phyloP scores from a whole-genome alignment of 1,140 invertebrate species.

The Drosophila chauvacae region DNA sequence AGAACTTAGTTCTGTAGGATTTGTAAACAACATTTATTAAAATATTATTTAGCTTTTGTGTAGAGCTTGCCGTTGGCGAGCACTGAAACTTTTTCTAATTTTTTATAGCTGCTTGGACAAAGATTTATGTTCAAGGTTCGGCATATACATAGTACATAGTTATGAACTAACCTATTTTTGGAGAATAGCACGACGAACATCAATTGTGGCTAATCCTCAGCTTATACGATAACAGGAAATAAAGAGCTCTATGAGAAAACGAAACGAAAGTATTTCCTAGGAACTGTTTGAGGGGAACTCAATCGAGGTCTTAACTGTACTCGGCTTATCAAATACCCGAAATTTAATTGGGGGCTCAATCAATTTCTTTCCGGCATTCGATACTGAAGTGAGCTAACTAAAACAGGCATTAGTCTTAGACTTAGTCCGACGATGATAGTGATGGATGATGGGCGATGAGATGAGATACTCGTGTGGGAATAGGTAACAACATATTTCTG shows the following conservation, averaged over 20 bases:
- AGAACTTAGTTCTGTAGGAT: not conserved
- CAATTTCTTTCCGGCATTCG: slow-evolving; percentile 78
- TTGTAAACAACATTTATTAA: slow-evolving; percentile 52
- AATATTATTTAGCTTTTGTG: slow-evolving; percentile 11
- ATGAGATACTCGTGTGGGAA: slow-evolving; percentile 21
- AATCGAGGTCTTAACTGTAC: slow-evolving; percentile 31
- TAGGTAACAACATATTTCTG: slow-evolving; percentile 5
- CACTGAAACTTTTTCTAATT: slow-evolving; percentile 1
- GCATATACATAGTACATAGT: slow-evolving; percentile 5
- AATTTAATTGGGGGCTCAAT: slow-evolving; percentile 79
- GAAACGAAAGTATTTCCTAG: slow-evolving; percentile 21
- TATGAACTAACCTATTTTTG: slow-evolving; percentile 19
- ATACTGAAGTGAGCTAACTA: slow-evolving; percentile 31
- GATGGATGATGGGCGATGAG: slow-evolving; percentile 9
- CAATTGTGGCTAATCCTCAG: slow-evolving; percentile 18
- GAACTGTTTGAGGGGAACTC: slow-evolving; percentile 38
- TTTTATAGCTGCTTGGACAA: slow-evolving; percentile 12
- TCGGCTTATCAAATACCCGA: slow-evolving; percentile 62
- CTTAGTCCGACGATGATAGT: slow-evolving; percentile 17
- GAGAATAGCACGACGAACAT: slow-evolving; percentile 18
- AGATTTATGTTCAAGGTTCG: slow-evolving; percentile 8
- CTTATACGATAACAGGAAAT: slow-evolving; percentile 17
- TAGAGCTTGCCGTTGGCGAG: slow-evolving; percentile 1
- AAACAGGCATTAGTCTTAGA: slow-evolving; percentile 23
- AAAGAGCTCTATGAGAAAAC: slow-evolving; percentile 14